phyloP scores from a whole-genome alignment of 2,797 vertebrate species.

The Platalea minor region DNA sequence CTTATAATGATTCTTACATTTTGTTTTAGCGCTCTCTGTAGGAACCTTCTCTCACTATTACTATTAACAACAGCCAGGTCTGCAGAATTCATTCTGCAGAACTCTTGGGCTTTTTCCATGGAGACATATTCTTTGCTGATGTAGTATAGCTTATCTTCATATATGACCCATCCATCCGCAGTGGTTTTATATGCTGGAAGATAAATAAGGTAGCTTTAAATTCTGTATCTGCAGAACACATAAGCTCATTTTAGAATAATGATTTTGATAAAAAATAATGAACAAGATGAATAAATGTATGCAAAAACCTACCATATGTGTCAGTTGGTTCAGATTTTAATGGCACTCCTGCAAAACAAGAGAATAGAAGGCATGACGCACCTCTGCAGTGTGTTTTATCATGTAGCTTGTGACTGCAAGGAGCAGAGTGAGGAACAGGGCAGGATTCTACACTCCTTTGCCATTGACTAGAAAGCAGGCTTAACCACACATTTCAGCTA shows the following conservation, averaged over 20 bases:
- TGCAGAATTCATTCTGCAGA: conserved; percentile 84
- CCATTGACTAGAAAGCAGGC: background rate
- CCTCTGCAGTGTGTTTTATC: accelerated
- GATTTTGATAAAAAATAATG: background rate
- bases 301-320: conserved; percentile 66
- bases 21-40: conserved; percentile 82
- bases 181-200: conserved; percentile 80
- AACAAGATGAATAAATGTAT: background rate
- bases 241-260: background rate
- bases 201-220: background rate
- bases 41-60: conserved; percentile 86
- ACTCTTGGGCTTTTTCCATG: conserved; percentile 84
- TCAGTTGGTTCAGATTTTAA: conserved; percentile 77
- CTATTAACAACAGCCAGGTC: conserved; percentile 84
- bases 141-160: conserved; percentile 86
- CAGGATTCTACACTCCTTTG: background rate
- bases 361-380: background rate
- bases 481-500: background rate
- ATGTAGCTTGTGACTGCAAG: background rate
- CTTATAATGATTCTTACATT: background rate
- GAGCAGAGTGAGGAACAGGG: background rate
- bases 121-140: conserved; percentile 75
- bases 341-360: conserved; percentile 77
- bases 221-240: background rate
- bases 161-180: conserved; percentile 86